phyloP scores from a whole-genome alignment of 92 coral and sea anemone species.

The Chrysogorgia sp. region DNA sequence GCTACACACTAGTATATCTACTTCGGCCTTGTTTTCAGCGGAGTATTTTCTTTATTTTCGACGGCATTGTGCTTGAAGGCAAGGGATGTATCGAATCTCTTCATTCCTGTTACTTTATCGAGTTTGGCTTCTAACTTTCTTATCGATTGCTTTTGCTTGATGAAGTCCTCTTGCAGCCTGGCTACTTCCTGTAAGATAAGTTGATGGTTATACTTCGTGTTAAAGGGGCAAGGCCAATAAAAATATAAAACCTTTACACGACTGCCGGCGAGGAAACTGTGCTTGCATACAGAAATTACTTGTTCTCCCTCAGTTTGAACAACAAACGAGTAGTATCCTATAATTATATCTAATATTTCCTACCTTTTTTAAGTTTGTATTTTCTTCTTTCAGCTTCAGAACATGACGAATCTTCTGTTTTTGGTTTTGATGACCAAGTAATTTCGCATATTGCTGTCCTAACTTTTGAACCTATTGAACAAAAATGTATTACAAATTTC shows the following conservation, averaged over 20 bases:
- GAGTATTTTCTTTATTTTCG: constrained; percentile 78
- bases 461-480: constrained; percentile 74
- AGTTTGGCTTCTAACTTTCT: constrained; percentile 69
- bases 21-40: constrained; percentile 30
- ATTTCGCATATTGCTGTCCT: constrained; percentile 87
- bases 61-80: constrained; percentile 69
- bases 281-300: too few relatives aligned
- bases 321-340: too few relatives aligned
- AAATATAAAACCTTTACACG: too few relatives aligned
- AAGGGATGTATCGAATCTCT: constrained; percentile 76
- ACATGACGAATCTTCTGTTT: constrained; percentile 98
- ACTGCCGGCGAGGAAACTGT: too few relatives aligned
- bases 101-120: constrained; percentile 61
- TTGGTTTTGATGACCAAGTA: constrained; percentile 96
- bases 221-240: not conserved
- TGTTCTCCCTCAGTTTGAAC: too few relatives aligned
- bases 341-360: constrained; percentile 5
- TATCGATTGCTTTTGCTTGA: constrained; percentile 69
- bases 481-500: not conserved
- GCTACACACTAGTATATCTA: not conserved
- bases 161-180: constrained; percentile 75
- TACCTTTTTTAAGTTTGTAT: constrained; percentile 76
- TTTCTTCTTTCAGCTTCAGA: constrained; percentile 83
- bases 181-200: constrained; percentile 68
- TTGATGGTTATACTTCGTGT: not conserved